These are phyloP conservation scores for Chaetorhynchus papuensis DNA, from an alignment of 2,113 vertebrate genomes.

Conservation along the genomic window DNA sequence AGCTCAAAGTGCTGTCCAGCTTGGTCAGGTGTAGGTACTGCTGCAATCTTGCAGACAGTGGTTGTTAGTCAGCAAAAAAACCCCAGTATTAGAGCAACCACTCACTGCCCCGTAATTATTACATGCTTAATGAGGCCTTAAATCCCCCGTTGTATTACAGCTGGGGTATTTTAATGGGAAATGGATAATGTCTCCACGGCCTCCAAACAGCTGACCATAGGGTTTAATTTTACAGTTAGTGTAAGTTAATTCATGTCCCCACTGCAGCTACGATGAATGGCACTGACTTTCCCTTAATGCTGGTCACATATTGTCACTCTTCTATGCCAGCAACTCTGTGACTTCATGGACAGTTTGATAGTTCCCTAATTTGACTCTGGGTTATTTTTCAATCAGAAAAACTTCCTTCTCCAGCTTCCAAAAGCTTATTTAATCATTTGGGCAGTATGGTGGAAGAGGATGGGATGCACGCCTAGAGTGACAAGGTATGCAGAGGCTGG, in stretches of 20 bases:
- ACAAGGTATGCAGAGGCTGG: background rate
- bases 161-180: background rate
- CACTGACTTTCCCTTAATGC: background rate
- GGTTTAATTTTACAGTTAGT: background rate
- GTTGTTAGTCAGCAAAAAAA: background rate
- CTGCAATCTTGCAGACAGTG: background rate
- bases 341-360: background rate
- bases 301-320: background rate
- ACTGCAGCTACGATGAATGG: background rate
- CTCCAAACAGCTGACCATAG: background rate
- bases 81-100: background rate
- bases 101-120: background rate
- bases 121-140: background rate
- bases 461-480: background rate
- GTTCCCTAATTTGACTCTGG: background rate
- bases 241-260: background rate
- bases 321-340: background rate
- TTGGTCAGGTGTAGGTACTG: background rate
- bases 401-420: background rate
- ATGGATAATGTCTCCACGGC: background rate
- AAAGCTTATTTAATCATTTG: background rate
- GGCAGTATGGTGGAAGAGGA: background rate
- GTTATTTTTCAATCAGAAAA: background rate
- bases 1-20: background rate
- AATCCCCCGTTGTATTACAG: background rate